phyloP scores from a whole-genome alignment of 2,113 vertebrate species.

The Microcebus lehilahytsara region DNA sequence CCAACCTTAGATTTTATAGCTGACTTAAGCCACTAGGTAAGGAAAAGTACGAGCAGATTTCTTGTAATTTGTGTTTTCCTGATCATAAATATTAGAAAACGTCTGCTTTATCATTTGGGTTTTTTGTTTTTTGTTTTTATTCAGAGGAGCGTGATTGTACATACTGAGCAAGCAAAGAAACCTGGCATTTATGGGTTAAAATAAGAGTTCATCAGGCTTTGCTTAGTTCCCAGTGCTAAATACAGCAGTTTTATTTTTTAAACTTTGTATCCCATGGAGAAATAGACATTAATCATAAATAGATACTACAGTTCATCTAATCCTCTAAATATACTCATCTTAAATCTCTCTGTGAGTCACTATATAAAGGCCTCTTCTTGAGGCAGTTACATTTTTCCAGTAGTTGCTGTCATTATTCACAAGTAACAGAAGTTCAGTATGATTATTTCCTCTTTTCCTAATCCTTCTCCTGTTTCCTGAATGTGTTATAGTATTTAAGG shows the following conservation, averaged over 20 bases:
- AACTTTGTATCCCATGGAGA: neutral
- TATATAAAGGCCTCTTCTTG: neutral
- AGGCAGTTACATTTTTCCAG: neutral
- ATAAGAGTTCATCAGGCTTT: neutral
- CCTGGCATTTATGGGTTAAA: neutral
- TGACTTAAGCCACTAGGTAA: accelerated
- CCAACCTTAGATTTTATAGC: neutral
- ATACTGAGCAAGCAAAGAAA: neutral
- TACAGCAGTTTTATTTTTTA: neutral
- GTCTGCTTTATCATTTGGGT: neutral
- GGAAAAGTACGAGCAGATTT: neutral
- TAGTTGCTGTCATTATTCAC: neutral
- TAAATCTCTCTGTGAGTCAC: neutral
- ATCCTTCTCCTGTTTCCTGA: neutral
- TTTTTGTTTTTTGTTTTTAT: neutral
- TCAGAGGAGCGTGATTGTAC: neutral
- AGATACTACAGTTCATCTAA: neutral
- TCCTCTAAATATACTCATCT: neutral
- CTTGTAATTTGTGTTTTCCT: neutral
- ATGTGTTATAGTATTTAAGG: neutral
- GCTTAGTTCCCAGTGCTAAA: neutral
- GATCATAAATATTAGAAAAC: neutral
- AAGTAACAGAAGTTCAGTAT: neutral
- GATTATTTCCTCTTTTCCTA: neutral
- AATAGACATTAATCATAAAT: neutral